phyloP scores from a whole-genome alignment of 1,140 invertebrate species.

The Drosophila ohnishii region DNA sequence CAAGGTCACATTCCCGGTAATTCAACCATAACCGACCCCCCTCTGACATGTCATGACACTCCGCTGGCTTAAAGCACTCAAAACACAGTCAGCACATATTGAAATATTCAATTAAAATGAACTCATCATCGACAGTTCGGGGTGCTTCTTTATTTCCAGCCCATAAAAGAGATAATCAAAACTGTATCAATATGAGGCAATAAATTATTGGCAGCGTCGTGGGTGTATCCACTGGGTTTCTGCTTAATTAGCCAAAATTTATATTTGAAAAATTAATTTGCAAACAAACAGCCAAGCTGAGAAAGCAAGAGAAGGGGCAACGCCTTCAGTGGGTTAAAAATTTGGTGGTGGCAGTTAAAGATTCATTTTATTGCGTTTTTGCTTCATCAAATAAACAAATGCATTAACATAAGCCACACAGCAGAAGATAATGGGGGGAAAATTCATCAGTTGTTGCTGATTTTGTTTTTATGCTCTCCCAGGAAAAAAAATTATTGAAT shows the following conservation, averaged over 20 bases:
- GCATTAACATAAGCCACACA: constrained; percentile 15
- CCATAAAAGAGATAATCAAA: constrained; percentile 48
- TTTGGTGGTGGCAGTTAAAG: constrained; percentile 29
- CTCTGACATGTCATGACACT: constrained; percentile 23
- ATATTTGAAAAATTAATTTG: constrained; percentile 60
- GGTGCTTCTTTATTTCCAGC: constrained; percentile 11
- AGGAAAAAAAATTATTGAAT: not conserved
- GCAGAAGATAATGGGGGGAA: constrained; percentile 14
- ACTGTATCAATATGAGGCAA: constrained; percentile 45
- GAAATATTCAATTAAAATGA: constrained; percentile 60
- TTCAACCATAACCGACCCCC: constrained; percentile 1
- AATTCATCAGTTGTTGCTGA: not conserved
- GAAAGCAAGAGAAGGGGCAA: constrained; percentile 28
- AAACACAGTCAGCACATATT: constrained; percentile 23
- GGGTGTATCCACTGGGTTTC: constrained; percentile 47
- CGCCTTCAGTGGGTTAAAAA: constrained; percentile 13
- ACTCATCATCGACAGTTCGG: constrained; percentile 50
- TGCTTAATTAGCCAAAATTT: constrained; percentile 67
- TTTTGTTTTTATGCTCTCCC: not conserved
- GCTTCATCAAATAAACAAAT: constrained; percentile 32
- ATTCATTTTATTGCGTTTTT: constrained; percentile 16
- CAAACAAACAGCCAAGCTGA: constrained; percentile 6
- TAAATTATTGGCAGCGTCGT: constrained; percentile 47
- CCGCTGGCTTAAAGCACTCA: constrained; percentile 12
- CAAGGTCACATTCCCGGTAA: constrained; percentile 32